Evolutionary conservation across 2,113 vertebrate species (phyloP).

Genomic region (Microcebus ravelobensis): DNA sequence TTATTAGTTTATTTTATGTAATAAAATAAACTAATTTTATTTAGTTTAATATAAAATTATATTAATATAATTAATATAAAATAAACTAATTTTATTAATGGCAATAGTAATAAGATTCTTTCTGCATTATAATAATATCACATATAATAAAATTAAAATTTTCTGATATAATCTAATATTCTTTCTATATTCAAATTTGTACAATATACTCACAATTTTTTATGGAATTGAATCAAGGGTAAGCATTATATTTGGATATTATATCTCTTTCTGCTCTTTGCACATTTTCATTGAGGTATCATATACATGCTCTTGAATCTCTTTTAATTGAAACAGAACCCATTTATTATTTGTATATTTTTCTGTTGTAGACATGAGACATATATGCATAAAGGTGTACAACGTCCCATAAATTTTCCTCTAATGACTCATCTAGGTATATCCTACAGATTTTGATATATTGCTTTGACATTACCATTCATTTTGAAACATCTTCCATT

Average conservation of each 20-base stretch:
- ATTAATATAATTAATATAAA: no score
- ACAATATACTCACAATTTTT: background rate
- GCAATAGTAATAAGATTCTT: background rate
- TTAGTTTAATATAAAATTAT: no score
- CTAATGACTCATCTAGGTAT: background rate
- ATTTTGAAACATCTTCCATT: background rate
- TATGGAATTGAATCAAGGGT: background rate
- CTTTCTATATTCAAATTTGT: background rate
- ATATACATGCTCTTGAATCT: background rate
- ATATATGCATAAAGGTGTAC: background rate
- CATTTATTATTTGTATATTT: background rate
- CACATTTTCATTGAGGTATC: background rate
- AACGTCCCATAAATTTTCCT: background rate
- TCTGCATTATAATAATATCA: background rate
- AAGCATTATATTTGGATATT: background rate
- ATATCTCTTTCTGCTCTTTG: background rate
- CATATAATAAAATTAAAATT: background rate
- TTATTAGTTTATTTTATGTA: background rate
- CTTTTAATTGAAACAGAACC: background rate
- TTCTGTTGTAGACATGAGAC: background rate
- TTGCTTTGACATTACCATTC: background rate
- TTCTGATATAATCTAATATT: background rate
- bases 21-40: no score
- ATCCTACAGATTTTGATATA: background rate
- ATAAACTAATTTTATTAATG: no score